These are phyloP conservation scores for Morbakka virulenta DNA, from an alignment of 30 jellyfish, hydroid and myxozoan species.

Conservation along the genomic window DNA sequence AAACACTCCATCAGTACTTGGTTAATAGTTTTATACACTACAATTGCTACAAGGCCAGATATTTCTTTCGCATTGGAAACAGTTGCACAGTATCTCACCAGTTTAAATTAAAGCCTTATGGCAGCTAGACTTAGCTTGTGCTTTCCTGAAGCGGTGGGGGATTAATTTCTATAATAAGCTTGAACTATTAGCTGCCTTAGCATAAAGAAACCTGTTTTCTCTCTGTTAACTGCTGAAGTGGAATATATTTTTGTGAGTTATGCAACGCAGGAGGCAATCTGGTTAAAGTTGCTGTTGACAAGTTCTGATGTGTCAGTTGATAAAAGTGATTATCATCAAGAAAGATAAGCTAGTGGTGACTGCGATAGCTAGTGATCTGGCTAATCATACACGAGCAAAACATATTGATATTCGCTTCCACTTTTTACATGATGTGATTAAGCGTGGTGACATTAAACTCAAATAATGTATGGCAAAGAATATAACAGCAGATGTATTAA, in stretches of 20 bases:
- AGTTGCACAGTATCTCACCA: neutral
- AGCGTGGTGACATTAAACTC: neutral
- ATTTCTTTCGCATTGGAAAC: slow-evolving; percentile 33
- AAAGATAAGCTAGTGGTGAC: slow-evolving; percentile 28
- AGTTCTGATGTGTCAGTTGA: too few species aligned
- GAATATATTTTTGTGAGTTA: too few species aligned
- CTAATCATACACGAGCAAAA: too few species aligned
- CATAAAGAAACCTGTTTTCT: slow-evolving; percentile 1
- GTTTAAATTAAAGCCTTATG: neutral
- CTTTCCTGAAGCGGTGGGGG: neutral
- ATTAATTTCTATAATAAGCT: neutral
- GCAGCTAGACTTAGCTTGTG: slow-evolving; percentile 24
- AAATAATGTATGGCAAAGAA: slow-evolving; percentile 14
- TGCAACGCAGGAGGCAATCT: too few species aligned
- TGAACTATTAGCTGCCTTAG: slow-evolving; percentile 41
- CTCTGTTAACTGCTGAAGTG: slow-evolving; percentile 26
- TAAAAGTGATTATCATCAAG: neutral
- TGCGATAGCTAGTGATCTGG: slow-evolving; percentile 29
- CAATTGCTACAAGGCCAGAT: slow-evolving; percentile 25
- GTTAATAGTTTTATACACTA: slow-evolving; percentile 8
- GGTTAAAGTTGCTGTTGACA: too few species aligned
- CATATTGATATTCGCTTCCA: too few species aligned
- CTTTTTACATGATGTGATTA: too few species aligned
- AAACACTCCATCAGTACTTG: slow-evolving; percentile 7
- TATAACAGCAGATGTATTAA: slow-evolving; percentile 35